Conservation (phyloP, 2,888 invertebrate species). For the Macrophya annulata region DNA sequence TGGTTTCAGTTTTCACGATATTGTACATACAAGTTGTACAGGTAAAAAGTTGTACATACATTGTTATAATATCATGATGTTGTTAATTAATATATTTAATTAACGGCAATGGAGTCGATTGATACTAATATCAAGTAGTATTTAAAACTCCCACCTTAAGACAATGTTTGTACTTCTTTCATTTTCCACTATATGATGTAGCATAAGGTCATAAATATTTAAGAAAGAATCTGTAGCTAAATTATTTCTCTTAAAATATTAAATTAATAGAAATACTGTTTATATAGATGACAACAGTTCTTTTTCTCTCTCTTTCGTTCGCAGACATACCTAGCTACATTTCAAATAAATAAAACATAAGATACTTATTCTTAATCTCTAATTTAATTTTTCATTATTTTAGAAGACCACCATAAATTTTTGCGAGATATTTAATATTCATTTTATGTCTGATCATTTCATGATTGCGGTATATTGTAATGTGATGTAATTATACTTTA, state of each 20-base stretch:
- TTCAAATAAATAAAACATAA: constrained; percentile 11
- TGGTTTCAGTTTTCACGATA: background rate
- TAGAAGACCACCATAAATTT: background rate
- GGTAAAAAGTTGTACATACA: background rate
- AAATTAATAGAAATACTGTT: background rate
- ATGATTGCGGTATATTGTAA: background rate
- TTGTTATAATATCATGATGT: background rate
- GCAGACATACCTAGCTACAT: background rate
- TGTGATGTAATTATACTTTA: background rate
- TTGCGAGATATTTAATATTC: background rate
- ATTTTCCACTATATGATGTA: background rate
- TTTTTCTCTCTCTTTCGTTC: background rate
- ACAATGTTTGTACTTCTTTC: background rate
- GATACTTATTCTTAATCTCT: background rate
- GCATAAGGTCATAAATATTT: background rate
- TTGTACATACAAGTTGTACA: background rate
- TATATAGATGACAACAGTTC: background rate
- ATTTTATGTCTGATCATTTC: background rate
- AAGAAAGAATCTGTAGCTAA: background rate
- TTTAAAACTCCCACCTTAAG: background rate
- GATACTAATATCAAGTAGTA: background rate
- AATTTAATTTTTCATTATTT: background rate
- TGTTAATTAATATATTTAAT: background rate
- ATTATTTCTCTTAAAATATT: background rate
- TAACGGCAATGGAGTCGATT: background rate